Evolutionary conservation across 35 echinoderm and acorn worm species (phyloP).

Genomic region (Holothuria glaberrima): DNA sequence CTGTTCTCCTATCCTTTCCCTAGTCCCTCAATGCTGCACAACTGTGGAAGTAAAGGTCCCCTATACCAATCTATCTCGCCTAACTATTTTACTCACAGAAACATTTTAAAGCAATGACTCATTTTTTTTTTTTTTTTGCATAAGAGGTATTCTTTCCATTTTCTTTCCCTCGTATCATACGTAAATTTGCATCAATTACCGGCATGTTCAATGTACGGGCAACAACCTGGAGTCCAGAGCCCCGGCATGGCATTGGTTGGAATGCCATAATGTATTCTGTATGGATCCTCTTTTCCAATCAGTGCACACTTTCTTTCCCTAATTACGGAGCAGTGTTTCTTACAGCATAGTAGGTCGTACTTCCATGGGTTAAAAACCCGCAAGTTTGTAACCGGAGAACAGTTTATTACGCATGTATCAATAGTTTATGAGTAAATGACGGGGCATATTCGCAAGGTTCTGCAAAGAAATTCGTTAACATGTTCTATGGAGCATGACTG

Average conservation of each 20-base stretch:
- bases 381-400: constrained; percentile 29
- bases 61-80: too few relatives aligned
- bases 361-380: constrained; percentile 31
- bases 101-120: constrained; percentile 2
- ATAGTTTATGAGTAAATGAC: constrained; percentile 51
- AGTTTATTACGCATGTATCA: constrained; percentile 44
- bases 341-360: constrained; percentile 44
- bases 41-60: too few relatives aligned
- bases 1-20: too few relatives aligned
- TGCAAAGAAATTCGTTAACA: constrained; percentile 9
- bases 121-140: not conserved
- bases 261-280: not conserved
- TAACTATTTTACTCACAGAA: too few relatives aligned
- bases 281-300: constrained; percentile 40
- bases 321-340: constrained; percentile 34
- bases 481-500: constrained; percentile 25
- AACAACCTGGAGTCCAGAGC: constrained; percentile 42
- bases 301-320: constrained; percentile 39
- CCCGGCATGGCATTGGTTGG: not conserved
- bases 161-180: constrained; percentile 27
- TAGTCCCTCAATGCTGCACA: too few relatives aligned
- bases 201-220: constrained; percentile 12
- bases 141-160: constrained; percentile 17
- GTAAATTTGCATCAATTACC: constrained; percentile 46
- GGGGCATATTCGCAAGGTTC: constrained; percentile 7